phyloP scores from a whole-genome alignment of 2,797 vertebrate species.

The Balearica regulorum region DNA sequence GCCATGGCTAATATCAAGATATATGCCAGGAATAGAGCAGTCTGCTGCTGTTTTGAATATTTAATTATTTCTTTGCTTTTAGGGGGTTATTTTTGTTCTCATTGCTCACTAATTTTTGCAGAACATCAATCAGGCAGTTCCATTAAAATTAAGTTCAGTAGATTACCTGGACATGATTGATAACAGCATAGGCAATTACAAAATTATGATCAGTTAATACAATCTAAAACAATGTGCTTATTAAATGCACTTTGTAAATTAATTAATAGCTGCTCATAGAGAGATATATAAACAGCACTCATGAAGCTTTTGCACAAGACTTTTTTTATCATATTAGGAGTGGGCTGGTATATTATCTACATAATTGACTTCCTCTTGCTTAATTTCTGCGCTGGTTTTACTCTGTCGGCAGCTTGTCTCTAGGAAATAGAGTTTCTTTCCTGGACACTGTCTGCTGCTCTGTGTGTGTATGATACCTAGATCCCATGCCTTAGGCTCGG shows the following conservation, averaged over 20 bases:
- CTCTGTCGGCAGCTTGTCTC: background rate
- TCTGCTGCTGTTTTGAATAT: conserved; percentile 22
- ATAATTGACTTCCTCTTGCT: background rate
- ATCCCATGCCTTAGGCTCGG: background rate
- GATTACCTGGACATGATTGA: conserved; percentile 63
- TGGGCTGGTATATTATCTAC: background rate
- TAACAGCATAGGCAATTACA: conserved; percentile 59
- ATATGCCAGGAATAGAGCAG: background rate
- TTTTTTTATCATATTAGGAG: background rate
- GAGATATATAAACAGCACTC: background rate
- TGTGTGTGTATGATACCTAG: background rate
- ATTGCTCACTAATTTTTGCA: background rate
- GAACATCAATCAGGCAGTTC: background rate
- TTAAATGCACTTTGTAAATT: conserved; percentile 51
- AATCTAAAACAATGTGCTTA: conserved; percentile 60
- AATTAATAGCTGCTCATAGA: conserved; percentile 22
- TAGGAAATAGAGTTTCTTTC: background rate
- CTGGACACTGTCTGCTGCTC: background rate
- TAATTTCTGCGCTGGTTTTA: background rate
- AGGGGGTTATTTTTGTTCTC: background rate
- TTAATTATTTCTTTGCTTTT: conserved; percentile 42
- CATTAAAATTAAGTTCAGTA: conserved; percentile 51
- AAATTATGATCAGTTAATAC: conserved; percentile 60
- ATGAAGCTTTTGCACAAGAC: background rate
- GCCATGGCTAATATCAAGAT: background rate